These are phyloP conservation scores for Rhopilema esculentum DNA, from an alignment of 30 jellyfish, hydroid and myxozoan species.

Conservation along the genomic window DNA sequence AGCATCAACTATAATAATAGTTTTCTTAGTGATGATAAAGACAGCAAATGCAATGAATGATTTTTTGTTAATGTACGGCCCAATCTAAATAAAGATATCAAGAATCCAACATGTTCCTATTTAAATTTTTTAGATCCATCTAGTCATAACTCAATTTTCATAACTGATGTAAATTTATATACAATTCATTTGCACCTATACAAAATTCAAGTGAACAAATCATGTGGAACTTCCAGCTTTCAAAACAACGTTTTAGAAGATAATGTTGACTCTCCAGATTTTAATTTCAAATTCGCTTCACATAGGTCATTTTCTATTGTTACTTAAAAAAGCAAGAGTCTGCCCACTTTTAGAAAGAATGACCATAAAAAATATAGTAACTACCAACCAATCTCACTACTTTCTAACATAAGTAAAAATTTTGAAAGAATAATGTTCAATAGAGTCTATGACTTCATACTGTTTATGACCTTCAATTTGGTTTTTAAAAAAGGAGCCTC, in stretches of 20 bases:
- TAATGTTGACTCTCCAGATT: slow-evolving; percentile 4
- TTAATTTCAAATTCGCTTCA: slow-evolving; percentile 9
- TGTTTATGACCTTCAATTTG: slow-evolving; percentile 21
- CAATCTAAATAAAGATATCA: slow-evolving; percentile 8
- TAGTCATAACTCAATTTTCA: slow-evolving; percentile 8
- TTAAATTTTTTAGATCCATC: neutral
- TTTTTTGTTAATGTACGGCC: slow-evolving; percentile 18
- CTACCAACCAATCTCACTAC: slow-evolving; percentile 25
- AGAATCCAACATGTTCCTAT: slow-evolving; percentile 16
- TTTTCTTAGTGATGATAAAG: slow-evolving; percentile 11
- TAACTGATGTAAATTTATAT: neutral
- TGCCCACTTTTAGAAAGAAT: slow-evolving; percentile 15
- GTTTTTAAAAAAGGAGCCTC: slow-evolving; percentile 18
- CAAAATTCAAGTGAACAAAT: neutral
- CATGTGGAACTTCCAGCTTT: neutral
- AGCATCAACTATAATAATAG: neutral
- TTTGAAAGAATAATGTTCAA: neutral
- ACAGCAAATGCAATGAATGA: slow-evolving; percentile 11
- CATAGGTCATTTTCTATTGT: slow-evolving; percentile 20
- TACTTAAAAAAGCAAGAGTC: slow-evolving; percentile 28
- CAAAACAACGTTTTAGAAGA: neutral
- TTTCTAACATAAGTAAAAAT: slow-evolving; percentile 1
- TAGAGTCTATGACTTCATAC: slow-evolving; percentile 4
- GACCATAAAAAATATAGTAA: slow-evolving; percentile 5
- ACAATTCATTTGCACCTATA: neutral